These are phyloP conservation scores for Spicauda simplicius DNA, from an alignment of 2,888 invertebrate genomes.

Conservation along the genomic window DNA sequence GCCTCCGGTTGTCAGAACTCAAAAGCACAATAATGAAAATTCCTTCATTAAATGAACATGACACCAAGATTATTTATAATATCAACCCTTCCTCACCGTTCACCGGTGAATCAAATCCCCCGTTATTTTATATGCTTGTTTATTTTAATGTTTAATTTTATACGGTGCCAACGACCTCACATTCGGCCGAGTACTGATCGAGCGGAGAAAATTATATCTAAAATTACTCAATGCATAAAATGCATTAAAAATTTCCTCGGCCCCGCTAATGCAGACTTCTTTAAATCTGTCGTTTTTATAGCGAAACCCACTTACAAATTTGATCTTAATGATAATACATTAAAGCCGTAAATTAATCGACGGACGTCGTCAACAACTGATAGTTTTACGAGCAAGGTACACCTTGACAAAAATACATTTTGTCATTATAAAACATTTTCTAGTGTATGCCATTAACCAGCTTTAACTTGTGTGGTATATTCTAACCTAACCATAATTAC, in stretches of 20 bases:
- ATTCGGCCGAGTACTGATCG: conserved; percentile 40
- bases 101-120: conserved; percentile 69
- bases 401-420: conserved; percentile 42
- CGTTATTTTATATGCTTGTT: conserved; percentile 77
- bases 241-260: conserved; percentile 49
- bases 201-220: conserved; percentile 54
- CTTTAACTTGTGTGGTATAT: too few species aligned
- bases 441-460: not conserved
- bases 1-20: not conserved
- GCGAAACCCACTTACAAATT: conserved; percentile 37
- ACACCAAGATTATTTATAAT: conserved; percentile 51
- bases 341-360: conserved; percentile 39
- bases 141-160: conserved; percentile 82
- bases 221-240: conserved; percentile 49
- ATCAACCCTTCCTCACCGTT: conserved; percentile 51
- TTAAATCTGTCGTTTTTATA: conserved; percentile 45
- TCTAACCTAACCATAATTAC: too few species aligned
- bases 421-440: conserved; percentile 26
- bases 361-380: conserved; percentile 16
- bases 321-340: conserved; percentile 37
- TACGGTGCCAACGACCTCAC: conserved; percentile 73
- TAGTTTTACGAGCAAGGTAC: conserved; percentile 44
- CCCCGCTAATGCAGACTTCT: conserved; percentile 42
- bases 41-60: conserved; percentile 33
- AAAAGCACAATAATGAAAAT: conserved; percentile 24